Evolutionary conservation across 92 coral and sea anemone genomes (phyloP).

Genomic region (Phenganax stokvisi): DNA sequence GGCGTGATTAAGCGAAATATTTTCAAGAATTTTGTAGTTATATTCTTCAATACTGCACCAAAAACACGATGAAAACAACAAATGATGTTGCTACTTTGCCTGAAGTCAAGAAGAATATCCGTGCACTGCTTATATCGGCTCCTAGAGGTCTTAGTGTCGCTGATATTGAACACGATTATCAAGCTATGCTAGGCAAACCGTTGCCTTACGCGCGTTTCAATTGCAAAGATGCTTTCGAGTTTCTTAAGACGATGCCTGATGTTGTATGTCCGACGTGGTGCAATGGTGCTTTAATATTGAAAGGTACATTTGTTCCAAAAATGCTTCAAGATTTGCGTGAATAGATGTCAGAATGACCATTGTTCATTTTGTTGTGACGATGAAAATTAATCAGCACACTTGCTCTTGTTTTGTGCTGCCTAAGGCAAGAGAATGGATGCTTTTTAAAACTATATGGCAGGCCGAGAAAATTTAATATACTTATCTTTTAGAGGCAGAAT

Average conservation of each 20-base stretch:
- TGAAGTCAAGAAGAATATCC: constrained; percentile 62
- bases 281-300: constrained; percentile 65
- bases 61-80: not conserved
- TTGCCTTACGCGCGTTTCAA: constrained; percentile 78
- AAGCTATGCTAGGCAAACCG: constrained; percentile 71
- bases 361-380: no score
- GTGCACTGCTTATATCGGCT: constrained; percentile 92
- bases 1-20: not conserved
- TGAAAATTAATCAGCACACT: no score
- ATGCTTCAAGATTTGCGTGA: not conserved
- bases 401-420: no score
- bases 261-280: constrained; percentile 72
- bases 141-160: constrained; percentile 74
- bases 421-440: no score
- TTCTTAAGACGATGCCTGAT: constrained; percentile 85
- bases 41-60: not conserved
- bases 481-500: not conserved
- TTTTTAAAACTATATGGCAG: no score
- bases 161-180: constrained; percentile 84
- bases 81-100: not conserved
- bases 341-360: not conserved
- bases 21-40: not conserved
- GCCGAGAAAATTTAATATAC: no score
- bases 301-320: constrained; percentile 45
- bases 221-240: constrained; percentile 57